These are phyloP conservation scores for Pandemis corylana DNA, from an alignment of 2,888 invertebrate genomes.

Conservation along the genomic window DNA sequence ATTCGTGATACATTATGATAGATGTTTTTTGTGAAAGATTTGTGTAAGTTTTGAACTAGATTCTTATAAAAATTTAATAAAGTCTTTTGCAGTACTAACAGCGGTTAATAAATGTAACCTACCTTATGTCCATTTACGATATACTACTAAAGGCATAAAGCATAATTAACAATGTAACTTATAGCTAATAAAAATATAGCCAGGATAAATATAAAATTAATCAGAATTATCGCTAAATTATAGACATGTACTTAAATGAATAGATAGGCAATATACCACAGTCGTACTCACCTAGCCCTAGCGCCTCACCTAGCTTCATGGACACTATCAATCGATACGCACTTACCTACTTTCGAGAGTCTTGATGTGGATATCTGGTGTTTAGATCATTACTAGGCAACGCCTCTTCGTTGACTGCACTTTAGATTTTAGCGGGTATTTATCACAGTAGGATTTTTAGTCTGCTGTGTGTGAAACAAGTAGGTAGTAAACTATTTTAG, in stretches of 20 bases:
- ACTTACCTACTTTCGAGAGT: constrained; percentile 41
- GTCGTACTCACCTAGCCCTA: constrained; percentile 69
- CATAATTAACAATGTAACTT: constrained; percentile 47
- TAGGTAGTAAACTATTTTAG: constrained; percentile 36
- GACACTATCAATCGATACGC: constrained; percentile 45
- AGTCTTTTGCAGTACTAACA: constrained; percentile 44
- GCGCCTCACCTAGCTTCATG: constrained; percentile 65
- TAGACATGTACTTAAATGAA: constrained; percentile 49
- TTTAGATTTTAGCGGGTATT: constrained; percentile 54
- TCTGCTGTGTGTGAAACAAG: constrained; percentile 33
- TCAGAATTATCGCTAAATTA: constrained; percentile 33
- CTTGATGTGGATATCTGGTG: constrained; percentile 41
- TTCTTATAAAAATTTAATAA: neutral
- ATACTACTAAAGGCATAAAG: constrained; percentile 42
- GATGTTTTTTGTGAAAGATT: neutral
- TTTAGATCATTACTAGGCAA: constrained; percentile 38
- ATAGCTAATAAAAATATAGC: constrained; percentile 41
- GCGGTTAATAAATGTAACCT: constrained; percentile 44
- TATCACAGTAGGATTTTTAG: constrained; percentile 38
- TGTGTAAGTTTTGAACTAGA: neutral
- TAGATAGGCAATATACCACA: constrained; percentile 47
- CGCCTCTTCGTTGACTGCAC: constrained; percentile 55
- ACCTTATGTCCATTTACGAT: constrained; percentile 45
- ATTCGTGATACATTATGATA: too few species aligned
- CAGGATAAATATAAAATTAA: constrained; percentile 38